phyloP scores from a whole-genome alignment of 2,797 vertebrate genomes.

The Sarcophilus harrisii region DNA sequence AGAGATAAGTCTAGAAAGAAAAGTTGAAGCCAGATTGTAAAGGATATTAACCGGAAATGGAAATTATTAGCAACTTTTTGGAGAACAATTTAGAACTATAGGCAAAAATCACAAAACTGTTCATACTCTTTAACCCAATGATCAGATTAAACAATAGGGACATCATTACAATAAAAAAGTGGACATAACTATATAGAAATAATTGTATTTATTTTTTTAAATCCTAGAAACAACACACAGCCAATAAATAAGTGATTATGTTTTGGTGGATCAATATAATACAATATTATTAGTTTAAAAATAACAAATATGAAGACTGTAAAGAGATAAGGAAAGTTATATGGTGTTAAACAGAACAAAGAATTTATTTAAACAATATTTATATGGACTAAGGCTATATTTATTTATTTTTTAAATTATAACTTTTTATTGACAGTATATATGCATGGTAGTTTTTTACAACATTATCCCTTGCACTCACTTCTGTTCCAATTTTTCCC shows the following conservation, averaged over 20 bases:
- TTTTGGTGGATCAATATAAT: neutral
- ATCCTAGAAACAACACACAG: neutral
- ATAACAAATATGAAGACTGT: neutral
- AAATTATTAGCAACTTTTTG: neutral
- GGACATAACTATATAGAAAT: neutral
- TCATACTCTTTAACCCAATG: neutral
- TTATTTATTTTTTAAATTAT: neutral
- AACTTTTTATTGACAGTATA: too few relatives aligned
- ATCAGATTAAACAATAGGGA: neutral
- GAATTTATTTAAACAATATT: neutral
- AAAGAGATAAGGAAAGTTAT: neutral
- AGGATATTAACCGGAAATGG: neutral
- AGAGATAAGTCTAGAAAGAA: neutral
- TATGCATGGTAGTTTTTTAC: too few relatives aligned
- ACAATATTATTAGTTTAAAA: neutral
- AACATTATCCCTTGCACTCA: too few relatives aligned
- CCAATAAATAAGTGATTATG: neutral
- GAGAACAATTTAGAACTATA: neutral
- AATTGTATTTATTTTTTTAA: neutral
- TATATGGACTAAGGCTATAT: neutral
- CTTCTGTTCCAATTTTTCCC: too few relatives aligned
- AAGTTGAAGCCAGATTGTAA: neutral
- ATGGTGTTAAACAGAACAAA: neutral
- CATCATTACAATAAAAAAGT: neutral
- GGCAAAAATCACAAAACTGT: neutral